These are phyloP conservation scores for Amblyjoppa fuscipennis DNA, from an alignment of 2,888 invertebrate species.

Conservation along the genomic window DNA sequence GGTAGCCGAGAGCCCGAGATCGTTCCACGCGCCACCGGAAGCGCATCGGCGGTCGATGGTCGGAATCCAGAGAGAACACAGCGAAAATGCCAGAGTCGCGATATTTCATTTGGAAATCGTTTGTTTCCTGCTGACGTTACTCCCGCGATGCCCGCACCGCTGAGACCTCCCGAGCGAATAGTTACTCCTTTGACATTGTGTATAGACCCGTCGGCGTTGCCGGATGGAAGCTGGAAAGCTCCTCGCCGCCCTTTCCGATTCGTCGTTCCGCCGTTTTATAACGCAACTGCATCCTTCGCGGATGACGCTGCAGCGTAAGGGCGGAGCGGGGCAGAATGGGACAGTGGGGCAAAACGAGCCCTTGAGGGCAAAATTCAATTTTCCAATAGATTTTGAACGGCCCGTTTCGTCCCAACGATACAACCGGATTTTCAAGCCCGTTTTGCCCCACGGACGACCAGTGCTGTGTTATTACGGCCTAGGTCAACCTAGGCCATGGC, in stretches of 20 bases:
- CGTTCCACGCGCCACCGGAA: slow-evolving; percentile 42
- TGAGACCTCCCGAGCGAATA: slow-evolving; percentile 38
- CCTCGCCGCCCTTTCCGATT: not conserved
- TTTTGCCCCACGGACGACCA: too few relatives aligned
- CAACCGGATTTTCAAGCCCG: too few relatives aligned
- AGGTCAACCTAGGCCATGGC: too few relatives aligned
- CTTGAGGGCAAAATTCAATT: too few relatives aligned
- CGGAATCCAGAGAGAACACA: slow-evolving; percentile 7
- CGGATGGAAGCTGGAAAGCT: not conserved
- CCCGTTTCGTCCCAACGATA: too few relatives aligned
- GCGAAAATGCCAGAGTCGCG: slow-evolving; percentile 36
- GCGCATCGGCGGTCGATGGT: slow-evolving; percentile 11
- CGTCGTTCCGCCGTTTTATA: not conserved
- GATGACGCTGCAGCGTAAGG: too few relatives aligned
- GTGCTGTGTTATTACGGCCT: too few relatives aligned
- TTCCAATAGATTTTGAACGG: too few relatives aligned
- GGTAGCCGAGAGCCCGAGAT: not conserved
- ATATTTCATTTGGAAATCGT: slow-evolving; percentile 48
- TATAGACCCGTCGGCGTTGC: slow-evolving; percentile 27
- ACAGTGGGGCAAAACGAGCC: too few relatives aligned
- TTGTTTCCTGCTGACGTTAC: slow-evolving; percentile 45
- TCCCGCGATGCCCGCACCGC: slow-evolving; percentile 15
- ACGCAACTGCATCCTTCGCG: not conserved
- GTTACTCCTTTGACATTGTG: slow-evolving; percentile 41
- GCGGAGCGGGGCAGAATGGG: too few relatives aligned